Evolutionary conservation across 1,140 invertebrate genomes (phyloP).

Genomic region (Papilio machaon): DNA sequence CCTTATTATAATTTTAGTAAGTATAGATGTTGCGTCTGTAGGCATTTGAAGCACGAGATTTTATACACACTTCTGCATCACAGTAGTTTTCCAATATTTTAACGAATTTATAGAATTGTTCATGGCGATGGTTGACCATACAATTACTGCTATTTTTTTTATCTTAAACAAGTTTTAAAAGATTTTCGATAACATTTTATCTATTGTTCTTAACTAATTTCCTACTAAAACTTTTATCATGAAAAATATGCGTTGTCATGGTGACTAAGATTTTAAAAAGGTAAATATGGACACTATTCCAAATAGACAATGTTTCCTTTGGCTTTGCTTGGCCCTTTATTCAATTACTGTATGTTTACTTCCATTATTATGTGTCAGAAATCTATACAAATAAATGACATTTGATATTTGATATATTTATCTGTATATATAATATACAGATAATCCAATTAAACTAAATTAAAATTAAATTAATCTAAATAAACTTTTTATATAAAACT

Average conservation of each 20-base stretch:
- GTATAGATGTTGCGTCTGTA: background rate
- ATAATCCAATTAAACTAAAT: too few species aligned
- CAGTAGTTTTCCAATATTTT: too few species aligned
- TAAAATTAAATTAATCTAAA: too few species aligned
- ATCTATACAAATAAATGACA: background rate
- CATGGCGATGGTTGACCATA: too few species aligned
- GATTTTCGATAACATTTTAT: background rate
- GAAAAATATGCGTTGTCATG: background rate
- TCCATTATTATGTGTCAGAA: background rate
- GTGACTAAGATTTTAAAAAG: background rate
- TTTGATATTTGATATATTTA: too few species aligned
- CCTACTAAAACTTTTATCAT: background rate
- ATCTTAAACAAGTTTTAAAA: background rate
- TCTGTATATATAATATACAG: too few species aligned
- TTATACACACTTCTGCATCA: too few species aligned
- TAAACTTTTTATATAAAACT: too few species aligned
- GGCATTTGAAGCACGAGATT: too few species aligned
- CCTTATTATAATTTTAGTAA: too few species aligned
- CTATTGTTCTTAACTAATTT: background rate
- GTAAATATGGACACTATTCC: background rate
- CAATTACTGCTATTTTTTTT: too few species aligned
- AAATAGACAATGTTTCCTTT: constrained; percentile 14
- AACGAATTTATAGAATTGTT: too few species aligned
- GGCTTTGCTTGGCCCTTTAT: constrained; percentile 3
- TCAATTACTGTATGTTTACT: constrained; percentile 4